These are phyloP conservation scores for Thymelicus sylvestris DNA, from an alignment of 2,888 invertebrate species.

Conservation along the genomic window DNA sequence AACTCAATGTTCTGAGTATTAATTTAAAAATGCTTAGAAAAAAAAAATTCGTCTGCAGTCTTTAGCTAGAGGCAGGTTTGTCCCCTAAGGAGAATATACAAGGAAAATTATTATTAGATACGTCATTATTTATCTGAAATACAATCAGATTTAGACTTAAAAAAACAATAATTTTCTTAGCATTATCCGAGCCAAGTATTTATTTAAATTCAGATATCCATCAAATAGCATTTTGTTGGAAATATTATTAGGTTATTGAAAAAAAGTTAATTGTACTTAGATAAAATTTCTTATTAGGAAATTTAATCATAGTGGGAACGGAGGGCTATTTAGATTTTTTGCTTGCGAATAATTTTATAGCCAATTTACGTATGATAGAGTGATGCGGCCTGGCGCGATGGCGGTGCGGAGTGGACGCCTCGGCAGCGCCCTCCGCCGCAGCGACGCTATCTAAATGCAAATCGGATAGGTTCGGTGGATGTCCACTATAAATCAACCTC, in stretches of 20 bases:
- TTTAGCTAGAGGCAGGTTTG: no score
- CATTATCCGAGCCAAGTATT: no score
- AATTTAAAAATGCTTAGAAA: not conserved
- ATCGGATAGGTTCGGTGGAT: slow-evolving; percentile 82
- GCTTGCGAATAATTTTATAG: slow-evolving; percentile 58
- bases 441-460: slow-evolving; percentile 82
- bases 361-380: slow-evolving; percentile 77
- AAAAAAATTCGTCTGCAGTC: no score
- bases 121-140: no score
- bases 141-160: no score
- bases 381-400: slow-evolving; percentile 62
- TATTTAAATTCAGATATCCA: no score
- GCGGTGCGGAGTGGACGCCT: slow-evolving; percentile 53
- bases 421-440: slow-evolving; percentile 50
- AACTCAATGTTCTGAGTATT: not conserved
- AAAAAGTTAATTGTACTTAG: not conserved
- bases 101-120: no score
- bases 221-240: not conserved
- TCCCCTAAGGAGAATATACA: no score
- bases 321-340: slow-evolving; percentile 23
- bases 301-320: slow-evolving; percentile 21
- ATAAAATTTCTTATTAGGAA: slow-evolving; percentile 40
- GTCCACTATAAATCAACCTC: slow-evolving; percentile 80
- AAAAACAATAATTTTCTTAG: no score
- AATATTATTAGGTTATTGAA: slow-evolving; percentile 4